Evolutionary conservation across 1,140 invertebrate species (phyloP), one percentile per base, ranked within the genome.

Genomic region (Stenopsyche tienmushanensis): DNA sequence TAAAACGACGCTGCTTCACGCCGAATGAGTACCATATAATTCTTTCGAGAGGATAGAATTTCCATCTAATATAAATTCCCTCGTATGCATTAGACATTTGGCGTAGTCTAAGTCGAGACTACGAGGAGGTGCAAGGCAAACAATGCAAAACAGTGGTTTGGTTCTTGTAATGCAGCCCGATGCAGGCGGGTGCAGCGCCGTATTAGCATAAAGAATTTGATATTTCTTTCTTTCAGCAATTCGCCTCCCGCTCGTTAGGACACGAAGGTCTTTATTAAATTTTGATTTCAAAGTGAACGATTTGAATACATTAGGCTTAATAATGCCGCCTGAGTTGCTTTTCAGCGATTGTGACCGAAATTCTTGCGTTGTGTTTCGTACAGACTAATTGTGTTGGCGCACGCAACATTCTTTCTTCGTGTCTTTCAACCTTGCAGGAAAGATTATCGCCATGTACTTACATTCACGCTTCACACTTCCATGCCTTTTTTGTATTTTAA

Each of bases 241-340:
- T 54, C 41, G 23, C 58, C 23, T 53, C 21, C 62, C 60, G 24
- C 55, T 39, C 47, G 66, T 64, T 68, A 68, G 55, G 20, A 26
- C 34, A 21, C 59, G 47, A 64, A 69, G 45, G 64, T 69, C 67
- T 69, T 69, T 65, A 69, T 65, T 65, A 65, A 65, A 69, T 65
- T 69, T 69, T 58, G 67, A 62, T 69, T 65, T 53, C 21, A 50
- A 65, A 67, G 62, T 41, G 49, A 65, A 57, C 62, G 67, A 69
- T 69, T 69, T 65, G 67, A 65, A 69, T 65, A 69, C 54, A 69
- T 69, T 69, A 69, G 17, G 23, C 25, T 39, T 67, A 67, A 67
- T 59, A 64, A 49, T 54, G 53, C 15, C 25, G 49, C 64, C 57
- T 21, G 57, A 53, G 34, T 34, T 57, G 50, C 59, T 47, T 55